Evolutionary conservation across 1,140 invertebrate genomes (phyloP), one percentile per base, ranked within the genome.

Genomic region (Copidosoma floridanum): DNA sequence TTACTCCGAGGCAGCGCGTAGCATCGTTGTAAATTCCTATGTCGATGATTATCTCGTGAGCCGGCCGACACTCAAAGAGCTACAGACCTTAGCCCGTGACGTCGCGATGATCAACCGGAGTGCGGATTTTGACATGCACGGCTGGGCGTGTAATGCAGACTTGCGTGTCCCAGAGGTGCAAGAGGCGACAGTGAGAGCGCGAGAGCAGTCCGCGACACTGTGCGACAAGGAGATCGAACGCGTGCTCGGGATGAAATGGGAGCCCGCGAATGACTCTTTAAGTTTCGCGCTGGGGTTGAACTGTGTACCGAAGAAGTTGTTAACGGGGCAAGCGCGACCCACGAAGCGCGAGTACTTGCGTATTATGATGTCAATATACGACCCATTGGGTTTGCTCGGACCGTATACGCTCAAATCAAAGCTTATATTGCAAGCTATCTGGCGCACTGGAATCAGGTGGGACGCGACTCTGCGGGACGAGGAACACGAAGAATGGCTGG

Each of bases 221-320:
- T n/a, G n/a, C n/a, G n/a, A n/a, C n/a, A n/a, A n/a, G n/a, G n/a
- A n/a, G n/a, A n/a, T n/a, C n/a, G 57, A 59, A 24, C 44, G 40
- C 38, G 18, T 47, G 14, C 26, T 64, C 1, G 62, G 62, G 0
- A 5, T 64, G 4, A 29, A 26, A 10, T 64, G 56, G 62, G 23
- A 59, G 12, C 27, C 32, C 0, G 0, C 5, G 10, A 6, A 12
- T 2, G 52, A 64, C 37, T 3, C 12, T 0, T 35, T 59, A 7
- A 32, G 0, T 7, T 59, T 55, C 26, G 51, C 40, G 21, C n/a
- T 53, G 0, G 56, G 26, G 0, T 21, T 50, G 12, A 0, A 11
- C 3, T 50, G 51, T 29, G 41, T 58, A 6, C 6, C 29, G 29
- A 6, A 6, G 6, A 6, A 12, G 6, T 6, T 32, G 6, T 6